A percentile compares a stretch with the other conserved stretches of the same genome.
These are phyloP conservation scores for Bombus turneri DNA, from an alignment of 1,140 invertebrate species.

Conservation along the genomic window DNA sequence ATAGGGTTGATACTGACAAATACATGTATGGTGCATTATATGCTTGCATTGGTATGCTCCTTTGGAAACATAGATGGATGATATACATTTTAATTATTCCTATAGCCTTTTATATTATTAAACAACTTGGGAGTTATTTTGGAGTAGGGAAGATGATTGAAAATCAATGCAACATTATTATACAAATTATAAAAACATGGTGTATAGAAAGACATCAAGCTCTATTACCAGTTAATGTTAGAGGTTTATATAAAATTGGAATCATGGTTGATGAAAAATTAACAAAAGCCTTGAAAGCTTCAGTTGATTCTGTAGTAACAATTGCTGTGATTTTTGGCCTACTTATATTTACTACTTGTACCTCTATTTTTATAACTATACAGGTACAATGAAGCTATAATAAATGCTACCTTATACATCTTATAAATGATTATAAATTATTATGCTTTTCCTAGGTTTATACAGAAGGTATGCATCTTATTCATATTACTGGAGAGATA, in stretches of 20 bases:
- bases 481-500: constrained; percentile 93
- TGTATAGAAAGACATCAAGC: constrained; percentile 81
- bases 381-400: constrained; percentile 81
- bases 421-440: constrained; percentile 40
- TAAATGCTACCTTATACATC: neutral
- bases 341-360: constrained; percentile 81
- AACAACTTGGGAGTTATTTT: constrained; percentile 83
- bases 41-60: constrained; percentile 86
- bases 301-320: constrained; percentile 85
- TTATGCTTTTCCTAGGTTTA: constrained; percentile 89
- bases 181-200: constrained; percentile 75
- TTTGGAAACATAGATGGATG: constrained; percentile 89
- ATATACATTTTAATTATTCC: constrained; percentile 86
- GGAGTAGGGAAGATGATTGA: constrained; percentile 80
- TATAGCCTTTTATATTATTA: constrained; percentile 85
- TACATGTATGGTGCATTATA: constrained; percentile 88
- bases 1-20: constrained; percentile 82
- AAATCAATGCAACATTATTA: constrained; percentile 66
- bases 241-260: constrained; percentile 83
- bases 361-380: constrained; percentile 85
- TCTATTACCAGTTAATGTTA: constrained; percentile 85
- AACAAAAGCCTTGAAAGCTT: constrained; percentile 81
- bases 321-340: constrained; percentile 84
- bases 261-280: constrained; percentile 82
- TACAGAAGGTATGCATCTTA: constrained; percentile 95